Base-by-base conservation (phyloP, 2,797 vertebrate genomes). In the Acrossocheilus wenchowensis region DNA sequence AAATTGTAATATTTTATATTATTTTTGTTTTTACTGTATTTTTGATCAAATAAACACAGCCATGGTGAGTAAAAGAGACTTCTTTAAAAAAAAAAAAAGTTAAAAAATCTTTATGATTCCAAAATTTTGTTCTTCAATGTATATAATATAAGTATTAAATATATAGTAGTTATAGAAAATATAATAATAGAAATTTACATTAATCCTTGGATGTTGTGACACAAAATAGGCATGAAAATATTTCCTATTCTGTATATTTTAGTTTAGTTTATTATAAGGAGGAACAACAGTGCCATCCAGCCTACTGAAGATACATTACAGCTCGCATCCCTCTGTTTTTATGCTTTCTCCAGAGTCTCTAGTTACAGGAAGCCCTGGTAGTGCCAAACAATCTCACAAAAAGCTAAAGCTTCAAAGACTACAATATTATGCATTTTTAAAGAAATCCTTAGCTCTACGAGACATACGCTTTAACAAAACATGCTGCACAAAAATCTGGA, bases 231-330 rank as follows among this genome's bases (percentile, higher is more conserved):
- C 12, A 50, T 50, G 14, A 30, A 74, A 10, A 74, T 50, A 48
- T 74, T 26, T 82, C 7, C 62, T 54, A 39, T 71, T 23, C 19
- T 41, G 1, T 30, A 54, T 5, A 54, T 17, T 43, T 43, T 43
- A 43, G 41, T 19, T 64, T 64, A 3, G 41, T 19, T 64, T 64
- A 3, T 6, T 64, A 30, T 9, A n/a, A 78, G n/a, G 45, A 89
- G 88, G 91, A 90, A 48, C 90, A 93, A 92, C 91, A 93, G 89
- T 92, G 92, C 91, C 93, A 89, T 88, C 91, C 92, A 90, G 87
- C 89, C 75, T 82, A 74, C 54, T 72, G 12, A 8, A 36, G 9
- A 30, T 7, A 79, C 1, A 73, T 80, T 60, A 62, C 30, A 84
- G n/a, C 3, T 11, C 21, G 2, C 78, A 12, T 81, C 11, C 12